Evolutionary conservation across 1,140 invertebrate species (phyloP), one percentile per base, ranked within the genome.

Genomic region (Aphis craccivora): DNA sequence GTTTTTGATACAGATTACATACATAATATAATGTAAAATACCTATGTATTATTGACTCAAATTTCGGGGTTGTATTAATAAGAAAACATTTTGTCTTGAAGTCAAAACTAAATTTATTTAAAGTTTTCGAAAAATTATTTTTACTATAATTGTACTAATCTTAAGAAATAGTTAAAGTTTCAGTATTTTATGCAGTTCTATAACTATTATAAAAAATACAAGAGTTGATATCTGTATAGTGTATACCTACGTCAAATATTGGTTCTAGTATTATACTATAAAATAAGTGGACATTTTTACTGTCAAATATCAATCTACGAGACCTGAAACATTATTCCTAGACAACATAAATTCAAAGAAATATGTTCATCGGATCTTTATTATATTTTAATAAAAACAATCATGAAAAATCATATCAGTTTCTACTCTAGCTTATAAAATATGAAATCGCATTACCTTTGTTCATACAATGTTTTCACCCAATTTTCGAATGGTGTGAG

Each of bases 401-500:
- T 67, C 60, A 67, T 14, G 5, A 67, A 18, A 11, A 18, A 6
- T 67, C n/a, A 35, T 23, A 81, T 35, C 4, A 35, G 35, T 20
- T 81, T 81, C 23, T 23, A 37, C 2, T 22, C 1, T 22, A 37
- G 20, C 22, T 22, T 37, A 67, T 9, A 84, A 25, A 87, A 87
- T 48, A 14, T 30, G 0, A 3, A 40, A 81, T 81, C 35, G 6
- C 83, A 11, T 76, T 95, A 97, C 97, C 96, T 96, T 83, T 96
- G 95, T 94, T 96, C 96, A 0, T 98, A 95, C 37, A 96, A 96
- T 37, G 97, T 97, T 67, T 96, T 96, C 91, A 95, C 96, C 97
- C 97, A 98, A n/a, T 97, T 96, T 8, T 96, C 95, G 94, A 98
- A 97, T 0, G 97, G 97, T 2, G 97, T 97, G 2, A 96, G 95